Evolutionary conservation across 1,140 invertebrate species (phyloP).

Genomic region (Lithobius niger): DNA sequence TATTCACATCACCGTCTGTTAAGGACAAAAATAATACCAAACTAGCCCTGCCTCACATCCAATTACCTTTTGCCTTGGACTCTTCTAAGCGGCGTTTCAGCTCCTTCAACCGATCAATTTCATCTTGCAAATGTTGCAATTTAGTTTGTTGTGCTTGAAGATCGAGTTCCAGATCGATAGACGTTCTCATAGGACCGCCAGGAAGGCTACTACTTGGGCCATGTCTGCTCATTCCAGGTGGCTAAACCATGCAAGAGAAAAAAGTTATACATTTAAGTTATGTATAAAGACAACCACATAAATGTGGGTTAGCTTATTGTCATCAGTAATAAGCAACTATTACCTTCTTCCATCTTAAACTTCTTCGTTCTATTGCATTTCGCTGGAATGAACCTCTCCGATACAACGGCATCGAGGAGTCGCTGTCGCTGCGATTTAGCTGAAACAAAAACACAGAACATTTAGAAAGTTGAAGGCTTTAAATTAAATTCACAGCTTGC

Average conservation of each 20-base stretch:
- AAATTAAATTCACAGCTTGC: too few species aligned
- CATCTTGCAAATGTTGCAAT: conserved; percentile 63
- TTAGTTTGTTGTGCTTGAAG: conserved; percentile 73
- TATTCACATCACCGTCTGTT: too few species aligned
- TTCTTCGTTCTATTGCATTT: conserved; percentile 72
- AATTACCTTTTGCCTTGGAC: conserved; percentile 45
- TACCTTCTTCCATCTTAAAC: conserved; percentile 52
- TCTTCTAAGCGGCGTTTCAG: conserved; percentile 48
- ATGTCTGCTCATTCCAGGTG: conserved; percentile 7
- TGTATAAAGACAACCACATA: too few species aligned
- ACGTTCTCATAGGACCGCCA: conserved; percentile 49
- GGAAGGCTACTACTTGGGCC: conserved; percentile 25
- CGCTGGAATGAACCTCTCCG: conserved; percentile 72
- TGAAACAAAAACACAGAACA: too few species aligned
- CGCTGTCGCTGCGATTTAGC: conserved; percentile 88
- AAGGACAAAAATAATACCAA: too few species aligned
- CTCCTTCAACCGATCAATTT: conserved; percentile 62
- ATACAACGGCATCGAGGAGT: conserved; percentile 89
- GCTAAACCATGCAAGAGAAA: neutral
- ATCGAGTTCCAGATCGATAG: conserved; percentile 82
- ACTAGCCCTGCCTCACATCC: too few species aligned
- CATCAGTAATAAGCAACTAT: neutral
- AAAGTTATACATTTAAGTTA: neutral
- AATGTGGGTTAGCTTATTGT: too few species aligned
- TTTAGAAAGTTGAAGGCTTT: too few species aligned